Base-by-base conservation (phyloP, 30 jellyfish, hydroid and myxozoan species). In the Aurelia sp. region DNA sequence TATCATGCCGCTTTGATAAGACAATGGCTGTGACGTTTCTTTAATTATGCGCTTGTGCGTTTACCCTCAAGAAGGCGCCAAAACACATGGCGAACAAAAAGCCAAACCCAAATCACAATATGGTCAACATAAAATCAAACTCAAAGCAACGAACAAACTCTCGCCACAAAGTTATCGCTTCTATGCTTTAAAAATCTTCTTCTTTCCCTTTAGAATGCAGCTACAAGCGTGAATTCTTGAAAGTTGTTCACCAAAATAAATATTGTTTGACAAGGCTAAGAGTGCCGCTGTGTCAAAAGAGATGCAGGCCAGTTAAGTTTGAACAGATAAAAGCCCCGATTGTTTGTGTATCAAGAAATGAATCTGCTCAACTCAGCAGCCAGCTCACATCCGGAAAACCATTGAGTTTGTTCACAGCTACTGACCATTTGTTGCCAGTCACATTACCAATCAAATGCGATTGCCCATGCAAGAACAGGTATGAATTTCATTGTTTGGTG, bases 391-490 rank as follows among this genome's bases (percentile, higher is more conserved):
- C 75, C 20, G 91, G 91, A 66, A 44, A 68, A 22, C 68, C 78
- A 66, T 11, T 81, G 51, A 66, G 66, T 20, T 65, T 81, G 68
- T 58, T 23, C 51, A 66, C 91, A 0, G 91, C 84, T 8, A 81
- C 84, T 11, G 80, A 81, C 50, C 78, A 67, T 31, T 73, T 81
- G 72, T 66, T 68, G 63, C 47, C 91, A 20, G 76, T 81, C 48
- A 67, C 30, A 0, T 71, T 81, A 40, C 91, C 91, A 81, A 22
- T 53, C 66, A 31, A 81, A 12, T 81, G 91, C 91, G 44, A 66
- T 66, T 81, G 91, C 59, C 76, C 91, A 44, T 81, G 91, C 76
- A 73, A 60, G 71, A 60, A 66, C 78, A 81, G 76, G 91, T 81
- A 81, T 3, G 41, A 23, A 48, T 20, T 60, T 35, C 1, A 64